phyloP scores from a whole-genome alignment of 2,113 vertebrate species.

The Rhinolophus ferrumequinum region DNA sequence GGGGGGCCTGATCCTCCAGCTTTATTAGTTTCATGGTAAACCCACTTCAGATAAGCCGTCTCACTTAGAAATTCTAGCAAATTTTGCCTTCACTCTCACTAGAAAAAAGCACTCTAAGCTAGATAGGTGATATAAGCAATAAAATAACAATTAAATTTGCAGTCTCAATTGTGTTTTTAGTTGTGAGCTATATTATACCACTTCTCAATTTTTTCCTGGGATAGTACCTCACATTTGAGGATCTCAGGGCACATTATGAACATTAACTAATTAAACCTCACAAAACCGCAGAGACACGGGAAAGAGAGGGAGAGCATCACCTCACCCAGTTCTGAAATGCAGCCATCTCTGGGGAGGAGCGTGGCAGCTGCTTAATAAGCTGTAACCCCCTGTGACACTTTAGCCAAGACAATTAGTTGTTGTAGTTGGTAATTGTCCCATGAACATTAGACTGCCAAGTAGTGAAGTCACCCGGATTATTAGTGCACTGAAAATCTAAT shows the following conservation, averaged over 20 bases:
- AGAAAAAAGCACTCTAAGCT: not conserved
- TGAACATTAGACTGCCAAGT: not conserved
- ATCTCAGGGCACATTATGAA: conserved; percentile 44
- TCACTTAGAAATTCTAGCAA: not conserved
- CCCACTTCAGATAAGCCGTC: not conserved
- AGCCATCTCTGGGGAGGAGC: conserved; percentile 52
- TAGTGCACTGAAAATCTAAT: conserved; percentile 14
- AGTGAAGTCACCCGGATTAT: not conserved
- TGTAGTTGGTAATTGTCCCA: conserved; percentile 45
- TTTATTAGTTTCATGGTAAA: not conserved
- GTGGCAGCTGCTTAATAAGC: conserved; percentile 56
- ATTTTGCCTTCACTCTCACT: not conserved
- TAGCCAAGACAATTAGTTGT: conserved; percentile 56
- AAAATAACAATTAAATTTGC: conserved; percentile 13
- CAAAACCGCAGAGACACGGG: conserved; percentile 40
- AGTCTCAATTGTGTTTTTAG: not conserved
- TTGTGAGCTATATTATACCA: not conserved
- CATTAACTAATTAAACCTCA: conserved; percentile 71
- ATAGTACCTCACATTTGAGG: conserved; percentile 46
- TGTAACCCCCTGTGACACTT: not conserved
- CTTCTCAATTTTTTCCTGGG: not conserved
- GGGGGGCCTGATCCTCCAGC: not conserved
- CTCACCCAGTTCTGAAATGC: conserved; percentile 69
- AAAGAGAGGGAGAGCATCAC: conserved; percentile 6
- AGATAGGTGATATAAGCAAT: not conserved